These are phyloP conservation scores for Pseudachorutes palmiensis DNA, from an alignment of 1,140 invertebrate genomes.

Conservation along the genomic window DNA sequence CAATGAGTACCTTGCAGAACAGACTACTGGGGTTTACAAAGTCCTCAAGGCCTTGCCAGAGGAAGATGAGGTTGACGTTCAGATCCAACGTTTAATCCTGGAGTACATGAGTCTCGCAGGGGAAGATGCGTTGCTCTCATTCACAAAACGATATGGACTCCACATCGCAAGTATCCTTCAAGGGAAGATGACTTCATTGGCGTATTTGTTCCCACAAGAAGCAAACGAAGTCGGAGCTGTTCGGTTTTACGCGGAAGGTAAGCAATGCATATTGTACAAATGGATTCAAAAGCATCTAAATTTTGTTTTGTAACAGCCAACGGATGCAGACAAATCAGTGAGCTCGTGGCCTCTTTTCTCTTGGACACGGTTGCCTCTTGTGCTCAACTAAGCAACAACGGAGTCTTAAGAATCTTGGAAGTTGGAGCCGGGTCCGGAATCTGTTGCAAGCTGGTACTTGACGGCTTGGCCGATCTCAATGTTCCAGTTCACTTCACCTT, in stretches of 20 bases:
- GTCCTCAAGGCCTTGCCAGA: neutral
- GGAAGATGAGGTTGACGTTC: neutral
- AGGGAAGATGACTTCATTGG: neutral
- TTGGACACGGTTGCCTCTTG: neutral
- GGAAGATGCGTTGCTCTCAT: neutral
- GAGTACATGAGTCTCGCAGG: neutral
- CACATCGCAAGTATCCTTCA: neutral
- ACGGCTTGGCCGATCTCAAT: neutral
- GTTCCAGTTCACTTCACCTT: slow-evolving; percentile 11
- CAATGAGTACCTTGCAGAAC: no score
- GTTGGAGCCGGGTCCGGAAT: slow-evolving; percentile 8
- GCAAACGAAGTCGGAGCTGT: neutral
- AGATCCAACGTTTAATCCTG: neutral
- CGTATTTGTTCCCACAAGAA: neutral
- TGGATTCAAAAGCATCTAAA: no score
- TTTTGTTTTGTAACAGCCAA: neutral
- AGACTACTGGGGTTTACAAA: no score
- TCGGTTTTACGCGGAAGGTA: neutral
- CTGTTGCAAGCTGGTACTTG: neutral
- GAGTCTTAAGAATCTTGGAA: slow-evolving; percentile 10
- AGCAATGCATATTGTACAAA: neutral
- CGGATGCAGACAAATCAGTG: neutral
- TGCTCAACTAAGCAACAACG: neutral
- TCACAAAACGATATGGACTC: neutral
- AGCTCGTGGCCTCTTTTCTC: neutral